Evolutionary conservation across 2,113 vertebrate genomes (phyloP), one percentile per base, ranked within the genome.

Genomic region (Sinosuthora webbiana): DNA sequence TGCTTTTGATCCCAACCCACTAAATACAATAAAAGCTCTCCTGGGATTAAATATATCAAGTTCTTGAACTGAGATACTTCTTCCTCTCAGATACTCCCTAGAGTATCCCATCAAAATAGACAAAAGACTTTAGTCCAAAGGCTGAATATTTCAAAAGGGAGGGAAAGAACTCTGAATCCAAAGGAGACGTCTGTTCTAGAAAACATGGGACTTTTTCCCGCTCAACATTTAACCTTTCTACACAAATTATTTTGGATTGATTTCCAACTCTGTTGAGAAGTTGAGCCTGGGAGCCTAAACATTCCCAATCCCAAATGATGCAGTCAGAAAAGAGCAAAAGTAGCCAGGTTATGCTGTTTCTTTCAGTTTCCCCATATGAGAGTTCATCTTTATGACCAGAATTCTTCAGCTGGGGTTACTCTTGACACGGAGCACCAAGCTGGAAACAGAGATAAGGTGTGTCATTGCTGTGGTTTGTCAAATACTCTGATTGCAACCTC

Each of bases 371-470:
- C 22, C 6, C 6, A 3, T 50, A 15, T 12, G 19, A 73, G 45
- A 82, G 37, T 57, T 93, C 78, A 76, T 94, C 42, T 59, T 75
- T 89, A 47, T 62, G 55, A 90, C 64, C 59, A 76, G 52, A 57
- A 45, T 92, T 88, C 30, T 70, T 75, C 44, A 91, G 13, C 77
- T 62, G 42, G 45, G 63, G 53, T 78, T 88, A 16, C 45, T 89
- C 70, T 45, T 96, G 90, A 76, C 73, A 76, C 65, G 57, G 74
- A 90, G 35, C 77, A 69, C 55, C 68, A 89, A 59, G 80, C 90
- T 94, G 86, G 69, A 91, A 88, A 85, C 69, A 92, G 87, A 96
- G 91, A 96, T 94, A 93, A 94, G 7, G 2, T 37, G 63, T 71
- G 53, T 77, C 55, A 35, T 63, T 74, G 59, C 86, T 88, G 44